A percentile compares a stretch with the other conserved stretches of the same genome.
phyloP scores from a whole-genome alignment of 1,140 invertebrate species.

The Hylaeus volcanicus region DNA sequence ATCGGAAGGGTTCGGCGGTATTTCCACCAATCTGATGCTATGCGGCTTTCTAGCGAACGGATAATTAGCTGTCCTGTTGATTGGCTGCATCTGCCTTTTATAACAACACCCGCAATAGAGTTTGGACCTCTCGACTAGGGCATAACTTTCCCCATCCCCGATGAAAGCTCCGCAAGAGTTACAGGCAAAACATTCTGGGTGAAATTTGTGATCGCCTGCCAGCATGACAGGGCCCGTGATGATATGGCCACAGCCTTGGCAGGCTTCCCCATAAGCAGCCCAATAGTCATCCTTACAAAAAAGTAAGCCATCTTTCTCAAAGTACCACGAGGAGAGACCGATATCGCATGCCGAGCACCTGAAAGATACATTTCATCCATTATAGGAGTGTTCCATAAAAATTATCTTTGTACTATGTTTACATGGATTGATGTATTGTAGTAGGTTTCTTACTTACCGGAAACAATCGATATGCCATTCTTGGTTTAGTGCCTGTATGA shows the following conservation, averaged over 20 bases:
- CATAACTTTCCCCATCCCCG: slow-evolving; percentile 95
- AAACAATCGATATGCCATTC: slow-evolving; percentile 95
- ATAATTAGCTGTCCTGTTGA: slow-evolving; percentile 81
- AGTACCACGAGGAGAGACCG: slow-evolving; percentile 94
- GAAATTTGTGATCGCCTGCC: slow-evolving; percentile 96
- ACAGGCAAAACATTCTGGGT: slow-evolving; percentile 97
- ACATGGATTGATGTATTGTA: neutral
- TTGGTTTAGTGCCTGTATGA: slow-evolving; percentile 88
- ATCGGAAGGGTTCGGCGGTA: slow-evolving; percentile 83
- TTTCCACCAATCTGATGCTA: slow-evolving; percentile 90
- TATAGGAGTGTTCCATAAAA: too few relatives aligned
- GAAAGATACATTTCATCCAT: slow-evolving; percentile 9
- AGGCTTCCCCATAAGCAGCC: slow-evolving; percentile 92
- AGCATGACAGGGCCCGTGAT: slow-evolving; percentile 97
- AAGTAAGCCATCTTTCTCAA: slow-evolving; percentile 93
- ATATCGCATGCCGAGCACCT: slow-evolving; percentile 94
- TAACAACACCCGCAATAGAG: slow-evolving; percentile 87
- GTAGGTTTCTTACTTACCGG: slow-evolving; percentile 80
- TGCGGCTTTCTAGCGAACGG: slow-evolving; percentile 85
- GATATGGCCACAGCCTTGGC: slow-evolving; percentile 92
- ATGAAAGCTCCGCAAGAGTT: slow-evolving; percentile 90
- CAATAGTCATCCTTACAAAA: slow-evolving; percentile 96
- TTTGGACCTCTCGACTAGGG: slow-evolving; percentile 92
- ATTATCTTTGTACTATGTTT: too few relatives aligned
- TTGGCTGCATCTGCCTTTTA: slow-evolving; percentile 81